phyloP scores from a whole-genome alignment of 2,797 vertebrate species.

The Gymnoscopelus microlampas region DNA sequence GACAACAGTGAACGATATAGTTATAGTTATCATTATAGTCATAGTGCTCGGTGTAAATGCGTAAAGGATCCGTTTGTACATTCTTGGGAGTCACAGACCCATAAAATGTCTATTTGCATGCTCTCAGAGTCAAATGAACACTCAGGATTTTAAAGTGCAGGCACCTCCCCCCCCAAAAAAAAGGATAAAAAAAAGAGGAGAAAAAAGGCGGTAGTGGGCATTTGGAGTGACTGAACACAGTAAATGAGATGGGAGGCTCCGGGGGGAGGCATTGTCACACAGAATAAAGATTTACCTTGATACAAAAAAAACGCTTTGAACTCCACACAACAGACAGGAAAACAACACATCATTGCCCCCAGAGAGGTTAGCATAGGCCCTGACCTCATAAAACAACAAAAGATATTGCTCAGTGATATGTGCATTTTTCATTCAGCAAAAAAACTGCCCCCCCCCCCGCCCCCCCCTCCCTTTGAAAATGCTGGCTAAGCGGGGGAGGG shows the following conservation, averaged over 20 bases:
- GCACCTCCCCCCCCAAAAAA: conserved; percentile 20
- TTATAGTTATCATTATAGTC: too few species aligned
- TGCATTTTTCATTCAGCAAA: conserved; percentile 62
- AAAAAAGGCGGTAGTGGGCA: conserved; percentile 33
- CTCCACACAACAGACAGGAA: conserved; percentile 44
- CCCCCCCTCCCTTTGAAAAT: conserved; percentile 17
- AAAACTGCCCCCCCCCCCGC: conserved; percentile 30
- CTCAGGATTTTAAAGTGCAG: too few species aligned
- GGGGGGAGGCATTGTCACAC: conserved; percentile 42
- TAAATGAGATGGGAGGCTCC: conserved; percentile 47
- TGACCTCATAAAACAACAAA: conserved; percentile 59
- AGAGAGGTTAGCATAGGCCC: conserved; percentile 58
- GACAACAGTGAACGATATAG: too few species aligned
- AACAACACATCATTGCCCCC: conserved; percentile 27
- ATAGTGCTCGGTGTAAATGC: too few species aligned
- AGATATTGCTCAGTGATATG: conserved; percentile 65
- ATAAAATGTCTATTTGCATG: too few species aligned
- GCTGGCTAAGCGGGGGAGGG: not conserved
- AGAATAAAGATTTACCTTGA: conserved; percentile 62
- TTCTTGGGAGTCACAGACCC: too few species aligned
- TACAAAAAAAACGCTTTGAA: conserved; percentile 56
- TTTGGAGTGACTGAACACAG: conserved; percentile 61
- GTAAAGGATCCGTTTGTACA: too few species aligned
- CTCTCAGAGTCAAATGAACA: too few species aligned
- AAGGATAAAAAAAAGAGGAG: conserved; percentile 28